Base-by-base conservation (phyloP, 2,888 invertebrate species). In the Megamerina dolium region DNA sequence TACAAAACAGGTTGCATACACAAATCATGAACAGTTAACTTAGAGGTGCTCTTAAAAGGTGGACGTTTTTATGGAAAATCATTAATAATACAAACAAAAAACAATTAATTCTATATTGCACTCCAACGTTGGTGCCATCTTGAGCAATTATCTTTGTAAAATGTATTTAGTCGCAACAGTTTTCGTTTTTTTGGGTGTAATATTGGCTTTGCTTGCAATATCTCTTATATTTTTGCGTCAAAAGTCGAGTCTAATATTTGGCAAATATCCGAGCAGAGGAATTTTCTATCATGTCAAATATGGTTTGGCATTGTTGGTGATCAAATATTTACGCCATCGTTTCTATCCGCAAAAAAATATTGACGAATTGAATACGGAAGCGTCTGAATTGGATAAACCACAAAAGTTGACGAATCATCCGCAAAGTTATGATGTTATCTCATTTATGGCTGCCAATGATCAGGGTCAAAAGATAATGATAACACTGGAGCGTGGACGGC, bases 361-460 rank as follows among this genome's bases (percentile, higher is more conserved):
- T 5, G 58, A 60, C 29, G 52, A 61, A 16, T 46, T 61, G 1
- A 59, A 55, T 5, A 57, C 60, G 0, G 18, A 34, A 1, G 41
- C 66, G 16, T 66, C 68, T 36, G 66, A 72, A 10, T 66, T 79
- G 63, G 80, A 80, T 42, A 65, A 63, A 40, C 67, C 74, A 2
- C 78, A 79, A 58, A 56, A 56, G 6, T 60, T 80, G 17, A 73
- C 75, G 0, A 51, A 60, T 13, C 72, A 77, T 53, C 71, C 75
- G 3, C 65, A 72, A 51, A 74, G 74, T 17, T 86, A 86, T 49
- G 87, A 88, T 66, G 86, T 86, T 4, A 81, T 86, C 2, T 87
- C 85, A 64, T 84, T 87, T 66, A 83, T 85, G 68, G 83, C 79
- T 1, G 77, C 77, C 19, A 79, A 78, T 50, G 62, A 64, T 16